Base-by-base conservation (phyloP, 2,113 vertebrate genomes). In the Cyanoderma ruficeps region DNA sequence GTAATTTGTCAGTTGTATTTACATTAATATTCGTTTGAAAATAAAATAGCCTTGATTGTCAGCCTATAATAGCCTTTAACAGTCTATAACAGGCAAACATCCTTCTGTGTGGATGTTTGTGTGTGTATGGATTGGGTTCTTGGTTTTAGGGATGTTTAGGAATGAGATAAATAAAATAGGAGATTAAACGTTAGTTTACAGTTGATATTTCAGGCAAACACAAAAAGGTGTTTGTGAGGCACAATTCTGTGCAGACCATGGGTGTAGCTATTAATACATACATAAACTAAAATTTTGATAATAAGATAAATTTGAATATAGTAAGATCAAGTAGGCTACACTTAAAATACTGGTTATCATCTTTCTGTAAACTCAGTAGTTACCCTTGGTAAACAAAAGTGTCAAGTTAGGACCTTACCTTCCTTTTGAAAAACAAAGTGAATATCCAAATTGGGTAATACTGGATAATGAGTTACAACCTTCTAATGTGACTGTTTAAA, bases 1-100 rank as follows among this genome's bases (percentile, higher is more conserved):
- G 98, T 98, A 96, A 60, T 88, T 33, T 49, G 1, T 57, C 87
- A 69, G 16, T 47, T 78, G 4, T 88, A 3, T 76, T 87, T 76
- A n/a, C 27, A 35, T 63, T 39, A 35, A 12, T 35, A 81, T 92
- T 22, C 33, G 35, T 31, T 63, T 84, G 6, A 37, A 64, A 52
- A 78, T 50, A 8, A 37, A 69, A 19, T 25, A 47, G 10, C 11
- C 22, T n/a, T 28, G 14, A 8, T 44, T 18, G 24, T 76, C 67
- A 71, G 60, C 19, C 25, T 57, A 1, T 50, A 61, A 31, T 28
- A 39, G 39, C 39, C 39, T 39, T 39, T 39, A 39, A 39, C 39
- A 39, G 39, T 39, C 39, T 39, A 39, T 39, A 39, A 39, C 39
- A 39, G 37, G 37, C 37, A 39, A 39, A 39, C 37, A 39, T 39